Evolutionary conservation across 2,888 invertebrate species (phyloP), one percentile per base, ranked within the genome.

Genomic region (Ophion slaviceki): DNA sequence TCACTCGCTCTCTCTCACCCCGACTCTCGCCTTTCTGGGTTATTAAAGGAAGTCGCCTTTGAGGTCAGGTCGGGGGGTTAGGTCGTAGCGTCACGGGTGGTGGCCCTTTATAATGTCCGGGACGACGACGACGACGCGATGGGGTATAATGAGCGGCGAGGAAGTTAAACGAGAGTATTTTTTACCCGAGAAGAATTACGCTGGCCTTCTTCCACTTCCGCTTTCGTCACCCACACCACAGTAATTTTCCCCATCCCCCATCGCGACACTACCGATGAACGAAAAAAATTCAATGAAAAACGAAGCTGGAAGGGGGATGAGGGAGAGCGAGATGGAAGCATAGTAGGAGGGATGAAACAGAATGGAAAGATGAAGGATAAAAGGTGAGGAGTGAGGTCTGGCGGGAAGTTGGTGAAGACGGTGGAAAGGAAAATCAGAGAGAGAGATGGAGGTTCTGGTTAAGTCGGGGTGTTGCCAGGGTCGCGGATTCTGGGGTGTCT

Each of bases 91-190:
- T 89, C 77, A 76, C 77, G 82, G 80, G 71, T 71, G 79, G 82
- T 77, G 45, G 70, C 79, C 66, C 75, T 79, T 53, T 72, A 70
- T 66, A 71, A 74, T 85, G 81, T 71, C 82, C 78, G 85, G 72
- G 76, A 62, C 72, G 72, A 72, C 57, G 75, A 64, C 80, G 53
- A 59, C 76, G 70, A 14, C 36, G n/a, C 36, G 32, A 32, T 61
- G 59, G 89, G 88, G 91, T 91, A 92, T 93, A 93, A 93, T 92
- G 92, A 93, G 92, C 91, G 90, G 89, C 90, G 91, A 90, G 85
- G 92, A 93, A 92, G 92, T 93, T 93, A 92, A 93, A 92, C 92
- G 92, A 92, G 92, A 92, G 91, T 91, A 92, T 92, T 93, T 92
- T 93, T 92, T 91, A 91, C 90, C 89, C 89, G 88, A 89, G 90